Conservation (phyloP, 2,113 vertebrate species). For the Bombycilla garrulus region DNA sequence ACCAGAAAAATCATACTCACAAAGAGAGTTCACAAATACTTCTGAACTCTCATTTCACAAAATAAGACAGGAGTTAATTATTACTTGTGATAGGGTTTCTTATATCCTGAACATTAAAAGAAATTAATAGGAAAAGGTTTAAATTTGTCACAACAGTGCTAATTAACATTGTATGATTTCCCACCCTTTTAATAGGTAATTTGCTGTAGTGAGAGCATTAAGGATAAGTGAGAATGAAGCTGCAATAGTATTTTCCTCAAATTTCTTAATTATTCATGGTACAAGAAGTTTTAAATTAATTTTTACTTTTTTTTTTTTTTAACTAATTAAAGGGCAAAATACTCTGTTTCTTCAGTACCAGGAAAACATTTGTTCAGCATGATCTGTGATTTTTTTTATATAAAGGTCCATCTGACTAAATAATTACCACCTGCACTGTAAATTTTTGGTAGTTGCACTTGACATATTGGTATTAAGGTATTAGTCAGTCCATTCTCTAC, state of each 20-base stretch:
- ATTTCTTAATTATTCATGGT: slow-evolving; percentile 33
- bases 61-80: slow-evolving; percentile 37
- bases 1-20: neutral
- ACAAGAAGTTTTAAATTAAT: neutral
- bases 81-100: neutral
- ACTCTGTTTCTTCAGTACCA: neutral
- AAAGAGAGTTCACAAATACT: neutral
- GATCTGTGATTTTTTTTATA: neutral
- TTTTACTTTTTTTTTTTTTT: neutral
- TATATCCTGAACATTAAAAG: slow-evolving; percentile 8
- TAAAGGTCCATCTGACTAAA: neutral
- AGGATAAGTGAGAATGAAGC: neutral
- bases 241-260: neutral
- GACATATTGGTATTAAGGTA: neutral
- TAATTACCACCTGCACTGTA: neutral
- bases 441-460: neutral
- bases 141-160: slow-evolving; percentile 33
- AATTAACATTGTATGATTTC: slow-evolving; percentile 10
- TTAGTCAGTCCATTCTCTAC: neutral
- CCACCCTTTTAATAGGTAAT: slow-evolving; percentile 14
- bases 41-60: slow-evolving; percentile 11
- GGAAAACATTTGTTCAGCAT: neutral
- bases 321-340: slow-evolving; percentile 12
- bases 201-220: neutral
- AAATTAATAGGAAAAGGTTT: slow-evolving; percentile 32